Evolutionary conservation across 2,113 vertebrate species (phyloP), one percentile per base, ranked within the genome.

Genomic region (Crypturellus undulatus): DNA sequence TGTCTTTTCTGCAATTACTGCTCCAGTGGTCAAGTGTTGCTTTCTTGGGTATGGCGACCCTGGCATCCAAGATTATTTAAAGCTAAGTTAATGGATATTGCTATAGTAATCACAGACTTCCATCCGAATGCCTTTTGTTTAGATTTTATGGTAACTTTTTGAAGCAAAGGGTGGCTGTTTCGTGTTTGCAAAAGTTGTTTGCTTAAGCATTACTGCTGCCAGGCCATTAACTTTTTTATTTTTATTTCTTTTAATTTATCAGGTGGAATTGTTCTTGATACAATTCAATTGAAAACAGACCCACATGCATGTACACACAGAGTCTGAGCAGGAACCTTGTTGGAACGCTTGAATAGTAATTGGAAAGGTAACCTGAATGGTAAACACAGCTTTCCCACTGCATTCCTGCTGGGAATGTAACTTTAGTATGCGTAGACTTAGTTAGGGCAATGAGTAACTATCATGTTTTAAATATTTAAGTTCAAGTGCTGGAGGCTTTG

Each of bases 171-270:
- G 56, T 96, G 77, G 47, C 90, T 96, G 94, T 84, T 94, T 95
- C 93, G 60, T 91, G 79, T 97, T 96, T 87, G 87, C 63, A 76
- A 38, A 75, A 84, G 79, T 94, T 97, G 93, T 97, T 97, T 97
- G 87, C 73, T 95, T 97, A 96, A 96, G 95, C 87, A n/a, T 95
- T 84, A 52, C 89, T 95, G 88, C 91, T 96, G 96, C 97, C 96
- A 97, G 94, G 63, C 94, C 95, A 76, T 92, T 97, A 87, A 92
- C 96, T 97, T 97, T 94, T 54, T 92, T 49, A 87, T 88, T 96
- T 97, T 96, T 88, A 97, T 97, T 97, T 96, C 91, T 96, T 89
- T 97, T 97, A 97, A 96, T 97, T 98, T 98, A 95, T 96, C 96
- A 96, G 94, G 97, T 97, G 95, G 87, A 95, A 65, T 90, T 97